Conservation (phyloP, 2,113 vertebrate species). For the Jaculus jaculus region DNA sequence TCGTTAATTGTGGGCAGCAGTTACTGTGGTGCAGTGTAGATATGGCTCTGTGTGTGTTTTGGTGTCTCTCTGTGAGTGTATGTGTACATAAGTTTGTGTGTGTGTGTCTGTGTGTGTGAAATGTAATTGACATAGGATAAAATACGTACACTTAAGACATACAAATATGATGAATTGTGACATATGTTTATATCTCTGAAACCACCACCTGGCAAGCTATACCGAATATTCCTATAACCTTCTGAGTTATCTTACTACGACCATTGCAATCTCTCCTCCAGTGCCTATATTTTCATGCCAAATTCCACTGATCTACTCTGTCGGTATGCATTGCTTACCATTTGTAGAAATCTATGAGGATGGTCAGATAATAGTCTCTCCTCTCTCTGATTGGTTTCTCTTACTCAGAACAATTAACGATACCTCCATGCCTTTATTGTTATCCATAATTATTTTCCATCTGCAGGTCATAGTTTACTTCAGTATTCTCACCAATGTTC, state of each 20-base stretch:
- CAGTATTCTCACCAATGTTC: background rate
- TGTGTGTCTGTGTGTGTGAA: background rate
- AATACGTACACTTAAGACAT: background rate
- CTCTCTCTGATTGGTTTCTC: background rate
- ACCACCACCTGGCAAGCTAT: background rate
- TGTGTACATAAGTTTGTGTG: too few species aligned
- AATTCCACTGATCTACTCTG: background rate
- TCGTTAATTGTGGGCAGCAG: background rate
- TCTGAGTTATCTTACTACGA: background rate
- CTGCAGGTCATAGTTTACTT: background rate
- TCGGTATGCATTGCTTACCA: background rate
- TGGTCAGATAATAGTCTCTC: background rate
- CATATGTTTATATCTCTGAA: background rate
- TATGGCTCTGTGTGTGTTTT: too few species aligned
- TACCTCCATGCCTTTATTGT: background rate
- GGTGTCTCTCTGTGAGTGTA: background rate
- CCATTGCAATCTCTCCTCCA: background rate
- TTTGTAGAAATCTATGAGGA: background rate
- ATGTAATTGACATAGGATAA: background rate
- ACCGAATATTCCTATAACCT: background rate
- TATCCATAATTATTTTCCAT: background rate
- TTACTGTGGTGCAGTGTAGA: background rate
- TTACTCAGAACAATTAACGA: conserved; percentile 15
- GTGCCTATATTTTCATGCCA: background rate
- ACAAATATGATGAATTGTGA: background rate